Evolutionary conservation across 2,888 invertebrate genomes (phyloP), one percentile per base, ranked within the genome.

Genomic region (Halocaridina rubra): DNA sequence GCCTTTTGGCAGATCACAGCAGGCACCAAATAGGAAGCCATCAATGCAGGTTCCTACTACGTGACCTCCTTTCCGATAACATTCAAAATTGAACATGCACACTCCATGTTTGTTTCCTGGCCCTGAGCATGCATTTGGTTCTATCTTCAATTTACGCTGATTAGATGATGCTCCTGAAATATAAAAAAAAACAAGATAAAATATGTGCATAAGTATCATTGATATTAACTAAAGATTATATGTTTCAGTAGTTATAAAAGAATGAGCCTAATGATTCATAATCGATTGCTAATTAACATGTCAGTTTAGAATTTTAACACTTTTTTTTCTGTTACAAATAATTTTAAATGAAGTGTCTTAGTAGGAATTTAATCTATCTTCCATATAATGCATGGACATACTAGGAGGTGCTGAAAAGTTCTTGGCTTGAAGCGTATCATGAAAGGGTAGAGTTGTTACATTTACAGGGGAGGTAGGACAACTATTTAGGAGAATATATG

Each of bases 21-120:
- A 97, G 0, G 97, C 96, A 1, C 97, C 97, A 89, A 97, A 97
- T n/a, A 96, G 93, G 90, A 96, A 96, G 0, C 97, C 96, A 90
- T 97, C 97, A 95, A 97, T 96, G 90, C 97, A 97, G 0, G 97
- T 95, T 0, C 97, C 96, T 0, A 97, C 95, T 88, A 96, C 95
- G 90, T 95, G 94, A 0, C 97, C 97, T 0, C 94, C 94, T 87
- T 95, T 92, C 89, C 94, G 94, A 0, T 93, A 92, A 90, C 97
- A 97, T 90, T 97, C 96, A 90, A 96, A 96, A 91, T 97, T 97
- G 92, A 97, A 97, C 97, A 97, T 97, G 91, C 97, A 97, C 90
- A 96, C 94, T 57, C 95, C 95, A 59, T 94, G 94, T 0, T 95
- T 94, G 89, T 79, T 80, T 27, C 89, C 81, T 22, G 61, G 59